Base-by-base conservation (phyloP, 2,888 invertebrate species). In the Neocrepidodera transversa region DNA sequence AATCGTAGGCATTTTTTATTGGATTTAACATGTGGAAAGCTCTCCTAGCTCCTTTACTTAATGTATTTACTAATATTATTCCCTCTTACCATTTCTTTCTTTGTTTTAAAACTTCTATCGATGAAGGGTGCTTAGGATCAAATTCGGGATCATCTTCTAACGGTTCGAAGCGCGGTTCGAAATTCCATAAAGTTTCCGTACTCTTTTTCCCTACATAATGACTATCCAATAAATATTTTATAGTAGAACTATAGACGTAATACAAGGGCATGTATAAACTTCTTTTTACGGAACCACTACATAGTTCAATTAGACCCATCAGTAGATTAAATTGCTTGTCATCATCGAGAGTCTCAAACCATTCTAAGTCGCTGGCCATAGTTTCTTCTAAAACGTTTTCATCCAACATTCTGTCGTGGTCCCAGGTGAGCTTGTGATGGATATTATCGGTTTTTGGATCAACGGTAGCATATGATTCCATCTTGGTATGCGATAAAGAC, bases 361-460 rank as follows among this genome's bases (percentile, higher is more conserved):
- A 72, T 10, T 58, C 45, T n/a, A 68, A 16, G 54, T 71, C 68
- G 5, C 55, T 54, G 0, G 54, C 52, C n/a, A 66, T 38, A 1
- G 49, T 62, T 61, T 67, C 64, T 48, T 64, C 40, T 0, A 72
- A 36, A 23, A 49, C 59, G 11, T 57, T 49, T 11, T 48, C 17
- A 17, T 68, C 68, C 42, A 72, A 26, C 63, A 68, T 67, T 35
- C 74, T 58, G 52, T 71, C 57, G 30, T 74, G 69, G 45, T 74
- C 74, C 2, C 64, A 17, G 0, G 68, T 8, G n/a, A 68, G 43
- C 43, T 66, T 67, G 10, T 71, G 69, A 8, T 62, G 53, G n/a
- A 42, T 11, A 17, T 50, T 51, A 35, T 60, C 62, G 1, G 63
- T 54, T 16, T 66, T n/a, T 7, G 66, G 58, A 30, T 65, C 60